Conservation (phyloP, 2,797 vertebrate genomes). For the Esox masquinongy region DNA sequence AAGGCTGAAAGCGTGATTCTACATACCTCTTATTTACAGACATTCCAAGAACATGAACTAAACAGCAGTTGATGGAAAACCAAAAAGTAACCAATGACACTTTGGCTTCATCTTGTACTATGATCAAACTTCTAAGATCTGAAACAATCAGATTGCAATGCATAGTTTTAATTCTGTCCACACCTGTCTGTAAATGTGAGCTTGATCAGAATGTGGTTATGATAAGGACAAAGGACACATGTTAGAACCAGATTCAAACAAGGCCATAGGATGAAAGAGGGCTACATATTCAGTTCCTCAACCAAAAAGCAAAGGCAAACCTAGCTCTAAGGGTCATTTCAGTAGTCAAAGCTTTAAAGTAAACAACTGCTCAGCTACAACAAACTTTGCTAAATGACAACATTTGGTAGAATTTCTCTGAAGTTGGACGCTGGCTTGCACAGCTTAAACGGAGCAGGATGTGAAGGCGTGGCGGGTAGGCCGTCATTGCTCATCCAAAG, state of each 20-base stretch:
- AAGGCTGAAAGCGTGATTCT: conserved; percentile 20
- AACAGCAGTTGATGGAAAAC: conserved; percentile 36
- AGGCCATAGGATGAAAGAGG: background rate
- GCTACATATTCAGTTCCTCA: conserved; percentile 15
- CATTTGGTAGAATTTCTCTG: background rate
- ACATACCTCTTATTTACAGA: conserved; percentile 30
- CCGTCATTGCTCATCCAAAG: background rate
- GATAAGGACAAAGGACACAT: no score
- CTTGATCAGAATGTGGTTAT: no score
- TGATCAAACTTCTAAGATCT: no score
- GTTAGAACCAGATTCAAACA: background rate
- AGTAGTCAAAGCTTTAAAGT: background rate
- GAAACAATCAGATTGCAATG: no score
- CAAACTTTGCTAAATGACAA: background rate
- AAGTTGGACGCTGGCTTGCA: background rate
- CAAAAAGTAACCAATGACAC: conserved; percentile 18
- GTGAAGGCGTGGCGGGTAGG: background rate
- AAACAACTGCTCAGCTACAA: background rate
- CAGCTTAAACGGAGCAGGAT: background rate
- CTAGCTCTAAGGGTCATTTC: conserved; percentile 4
- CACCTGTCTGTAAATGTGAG: no score
- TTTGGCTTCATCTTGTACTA: background rate
- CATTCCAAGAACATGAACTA: conserved; percentile 42
- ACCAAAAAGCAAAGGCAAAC: background rate
- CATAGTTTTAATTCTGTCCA: no score